Conservation (phyloP, 2,113 vertebrate genomes). For the Emydocephalus ijimae region DNA sequence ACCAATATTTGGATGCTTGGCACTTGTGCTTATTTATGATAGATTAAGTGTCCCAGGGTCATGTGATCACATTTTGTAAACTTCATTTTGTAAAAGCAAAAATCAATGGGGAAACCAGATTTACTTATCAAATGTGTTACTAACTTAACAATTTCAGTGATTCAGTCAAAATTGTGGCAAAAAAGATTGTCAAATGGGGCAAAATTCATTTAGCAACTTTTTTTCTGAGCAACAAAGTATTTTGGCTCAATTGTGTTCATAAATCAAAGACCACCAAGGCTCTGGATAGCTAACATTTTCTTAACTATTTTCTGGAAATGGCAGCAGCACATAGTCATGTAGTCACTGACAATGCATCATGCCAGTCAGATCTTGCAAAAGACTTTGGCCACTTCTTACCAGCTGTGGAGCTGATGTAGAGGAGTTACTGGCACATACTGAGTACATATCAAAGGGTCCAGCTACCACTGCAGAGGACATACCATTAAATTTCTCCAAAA, state of each 20-base stretch:
- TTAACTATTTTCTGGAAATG: neutral
- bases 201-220: neutral
- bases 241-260: no score
- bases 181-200: neutral
- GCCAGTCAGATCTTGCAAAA: neutral
- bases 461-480: neutral
- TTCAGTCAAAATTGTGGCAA: neutral
- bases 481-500: neutral
- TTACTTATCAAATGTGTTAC: no score
- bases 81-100: no score
- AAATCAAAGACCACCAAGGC: neutral
- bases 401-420: neutral
- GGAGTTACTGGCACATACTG: neutral
- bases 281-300: neutral
- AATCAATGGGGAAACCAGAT: neutral
- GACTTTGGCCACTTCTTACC: neutral
- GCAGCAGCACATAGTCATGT: neutral
- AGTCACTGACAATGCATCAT: neutral
- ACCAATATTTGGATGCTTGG: no score
- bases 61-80: no score
- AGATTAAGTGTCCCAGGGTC: no score
- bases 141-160: neutral
- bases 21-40: no score
- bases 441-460: neutral
- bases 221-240: no score